Percentiles rank a stretch among this genome's conserved stretches.
Evolutionary conservation across 1,140 invertebrate species (phyloP).

Genomic region (Formica exsecta): DNA sequence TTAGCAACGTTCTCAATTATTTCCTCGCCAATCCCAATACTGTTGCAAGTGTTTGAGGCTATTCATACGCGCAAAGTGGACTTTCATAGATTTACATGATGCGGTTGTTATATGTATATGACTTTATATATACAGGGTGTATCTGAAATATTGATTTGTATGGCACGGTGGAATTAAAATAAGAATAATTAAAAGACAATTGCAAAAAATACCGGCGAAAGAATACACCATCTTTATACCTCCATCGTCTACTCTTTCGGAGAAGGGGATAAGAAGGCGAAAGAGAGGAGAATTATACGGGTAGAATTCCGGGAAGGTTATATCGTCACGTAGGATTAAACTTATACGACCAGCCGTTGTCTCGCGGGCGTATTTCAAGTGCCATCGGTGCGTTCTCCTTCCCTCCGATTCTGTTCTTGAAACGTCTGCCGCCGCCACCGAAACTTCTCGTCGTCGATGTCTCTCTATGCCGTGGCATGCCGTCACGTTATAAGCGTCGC

Average conservation of each 20-base stretch:
- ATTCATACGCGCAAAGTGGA: neutral
- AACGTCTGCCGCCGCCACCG: constrained; percentile 54
- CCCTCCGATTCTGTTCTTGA: constrained; percentile 28
- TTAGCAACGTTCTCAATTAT: neutral
- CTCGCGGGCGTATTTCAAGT: constrained; percentile 70
- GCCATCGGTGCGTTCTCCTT: constrained; percentile 47
- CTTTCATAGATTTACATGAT: neutral
- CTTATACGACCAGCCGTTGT: constrained; percentile 73
- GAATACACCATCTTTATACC: too few species aligned
- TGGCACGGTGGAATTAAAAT: constrained; percentile 26
- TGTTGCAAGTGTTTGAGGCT: neutral
- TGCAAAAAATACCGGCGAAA: neutral
- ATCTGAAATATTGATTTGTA: neutral
- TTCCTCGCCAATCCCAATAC: neutral
- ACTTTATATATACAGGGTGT: neutral
- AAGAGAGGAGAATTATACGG: constrained; percentile 1
- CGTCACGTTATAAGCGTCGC: constrained; percentile 33
- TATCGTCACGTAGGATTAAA: constrained; percentile 72
- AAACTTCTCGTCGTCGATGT: constrained; percentile 65
- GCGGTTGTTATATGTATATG: neutral
- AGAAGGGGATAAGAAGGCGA: neutral
- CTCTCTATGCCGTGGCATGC: constrained; percentile 32
- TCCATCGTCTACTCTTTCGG: neutral
- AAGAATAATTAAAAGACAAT: constrained; percentile 11
- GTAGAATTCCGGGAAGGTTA: constrained; percentile 56